These are phyloP conservation scores for Parotocinclus haroldoi DNA, from an alignment of 2,797 vertebrate species.

Conservation along the genomic window DNA sequence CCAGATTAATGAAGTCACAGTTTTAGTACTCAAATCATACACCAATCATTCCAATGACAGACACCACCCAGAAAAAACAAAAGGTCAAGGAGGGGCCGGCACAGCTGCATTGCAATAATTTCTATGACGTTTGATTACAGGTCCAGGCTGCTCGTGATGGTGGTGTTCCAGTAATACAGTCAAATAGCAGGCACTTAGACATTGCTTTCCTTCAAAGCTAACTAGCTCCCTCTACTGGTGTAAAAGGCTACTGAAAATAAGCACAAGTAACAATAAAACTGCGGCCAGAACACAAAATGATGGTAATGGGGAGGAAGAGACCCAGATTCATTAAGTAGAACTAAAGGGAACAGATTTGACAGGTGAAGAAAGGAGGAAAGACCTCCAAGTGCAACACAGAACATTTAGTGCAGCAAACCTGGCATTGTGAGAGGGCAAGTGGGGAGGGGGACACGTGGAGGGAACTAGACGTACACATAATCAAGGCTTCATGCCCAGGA, in stretches of 20 bases:
- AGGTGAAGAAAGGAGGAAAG: slow-evolving; percentile 51
- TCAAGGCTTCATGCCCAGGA: slow-evolving; percentile 7
- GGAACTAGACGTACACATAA: slow-evolving; percentile 3
- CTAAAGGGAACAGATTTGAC: slow-evolving; percentile 42
- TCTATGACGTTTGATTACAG: slow-evolving; percentile 38
- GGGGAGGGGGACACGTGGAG: slow-evolving; percentile 37
- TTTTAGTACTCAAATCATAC: slow-evolving; percentile 37
- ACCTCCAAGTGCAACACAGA: slow-evolving; percentile 59
- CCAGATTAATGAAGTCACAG: slow-evolving; percentile 55
- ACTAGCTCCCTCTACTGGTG: slow-evolving; percentile 47
- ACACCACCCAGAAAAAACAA: neutral
- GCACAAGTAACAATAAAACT: slow-evolving; percentile 31
- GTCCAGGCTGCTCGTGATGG: slow-evolving; percentile 47
- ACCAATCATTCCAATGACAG: neutral
- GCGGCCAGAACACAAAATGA: slow-evolving; percentile 24
- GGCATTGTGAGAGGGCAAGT: slow-evolving; percentile 49
- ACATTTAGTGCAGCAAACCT: slow-evolving; percentile 58
- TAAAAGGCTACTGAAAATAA: slow-evolving; percentile 5
- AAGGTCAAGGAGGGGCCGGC: slow-evolving; percentile 25
- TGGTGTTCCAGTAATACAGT: slow-evolving; percentile 23
- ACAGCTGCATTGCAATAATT: neutral
- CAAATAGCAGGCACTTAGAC: neutral
- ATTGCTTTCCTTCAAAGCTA: slow-evolving; percentile 12
- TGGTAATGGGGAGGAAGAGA: slow-evolving; percentile 16
- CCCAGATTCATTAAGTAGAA: slow-evolving; percentile 26